Evolutionary conservation across 2,888 invertebrate species (phyloP).

Genomic region (Thymelicus lineola): DNA sequence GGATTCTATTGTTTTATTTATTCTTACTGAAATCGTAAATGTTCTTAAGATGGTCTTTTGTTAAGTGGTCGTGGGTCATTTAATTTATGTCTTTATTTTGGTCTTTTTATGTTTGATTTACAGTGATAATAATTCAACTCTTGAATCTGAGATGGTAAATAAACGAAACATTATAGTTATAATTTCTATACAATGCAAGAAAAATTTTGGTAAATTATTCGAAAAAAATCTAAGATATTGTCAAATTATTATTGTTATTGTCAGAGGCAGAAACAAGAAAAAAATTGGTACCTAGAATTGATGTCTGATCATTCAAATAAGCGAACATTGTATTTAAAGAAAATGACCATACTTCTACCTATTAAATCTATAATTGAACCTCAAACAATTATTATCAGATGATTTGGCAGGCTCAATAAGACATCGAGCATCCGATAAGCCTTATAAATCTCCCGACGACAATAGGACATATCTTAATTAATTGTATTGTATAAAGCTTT

Average conservation of each 20-base stretch:
- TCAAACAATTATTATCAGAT: constrained; percentile 53
- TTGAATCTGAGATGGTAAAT: no score
- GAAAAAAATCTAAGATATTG: no score
- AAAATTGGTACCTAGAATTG: no score
- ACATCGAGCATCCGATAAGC: constrained; percentile 46
- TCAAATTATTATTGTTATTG: no score
- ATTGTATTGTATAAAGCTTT: constrained; percentile 56
- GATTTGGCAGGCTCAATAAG: constrained; percentile 48
- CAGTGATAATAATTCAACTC: no score
- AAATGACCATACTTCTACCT: not conserved
- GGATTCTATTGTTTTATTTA: constrained; percentile 43
- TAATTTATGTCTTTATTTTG: not conserved
- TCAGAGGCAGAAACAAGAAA: no score
- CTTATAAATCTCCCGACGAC: constrained; percentile 52
- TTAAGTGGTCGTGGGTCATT: not conserved
- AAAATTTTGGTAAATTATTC: no score
- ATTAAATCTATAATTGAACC: constrained; percentile 36
- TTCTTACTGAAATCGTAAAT: constrained; percentile 3
- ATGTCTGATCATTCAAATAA: no score
- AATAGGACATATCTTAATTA: constrained; percentile 62
- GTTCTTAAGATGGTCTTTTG: not conserved
- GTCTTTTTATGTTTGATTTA: no score
- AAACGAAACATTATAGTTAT: no score
- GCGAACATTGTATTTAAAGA: not conserved
- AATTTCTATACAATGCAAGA: no score